Evolutionary conservation across 2,797 vertebrate species (phyloP), one percentile per base, ranked within the genome.

Genomic region (Cryptoblepharus egeriae): DNA sequence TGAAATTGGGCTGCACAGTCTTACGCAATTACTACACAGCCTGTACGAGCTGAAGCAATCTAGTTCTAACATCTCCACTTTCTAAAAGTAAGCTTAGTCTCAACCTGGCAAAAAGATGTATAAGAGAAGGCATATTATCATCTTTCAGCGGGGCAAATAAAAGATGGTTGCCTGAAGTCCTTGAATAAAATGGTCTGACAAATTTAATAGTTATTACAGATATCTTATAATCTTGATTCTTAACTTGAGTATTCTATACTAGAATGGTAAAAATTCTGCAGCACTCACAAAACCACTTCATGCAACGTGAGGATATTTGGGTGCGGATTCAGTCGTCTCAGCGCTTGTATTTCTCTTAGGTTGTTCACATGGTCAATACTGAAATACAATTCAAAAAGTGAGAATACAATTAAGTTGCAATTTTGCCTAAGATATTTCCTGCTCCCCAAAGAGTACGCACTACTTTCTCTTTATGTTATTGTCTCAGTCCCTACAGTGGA

Each of bases 351-450:
- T 92, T 98, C 96, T 45, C 96, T 94, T 45, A 98, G 95, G 84
- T 92, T 97, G 93, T 97, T 97, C 85, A 97, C 97, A 89, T 98
- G 97, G 83, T 98, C 97, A 73, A 96, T 85, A 89, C 96, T 98
- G 3, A 78, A 37, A 12, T 35, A 49, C 24, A 78, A 81, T 88
- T 83, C 86, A 75, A 92, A 89, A n/a, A 75, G 4, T 30, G n/a
- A 49, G 58, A 74, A 28, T 69, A 16, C 22, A 3, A 20, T 57
- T 67, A 71, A 16, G 24, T 49, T 63, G 15, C 35, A 61, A 42
- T 39, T 58, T 5, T 68, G 6, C 71, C 73, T 80, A 71, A 45
- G 8, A 61, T 4, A 32, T 67, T 70, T 67, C 57, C 24, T 39
- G 75, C 49, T 16, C 74, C 74, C 10, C 13, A 84, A 28, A 58